phyloP scores from a whole-genome alignment of 2,113 vertebrate genomes.

The Chaetodon auriga region DNA sequence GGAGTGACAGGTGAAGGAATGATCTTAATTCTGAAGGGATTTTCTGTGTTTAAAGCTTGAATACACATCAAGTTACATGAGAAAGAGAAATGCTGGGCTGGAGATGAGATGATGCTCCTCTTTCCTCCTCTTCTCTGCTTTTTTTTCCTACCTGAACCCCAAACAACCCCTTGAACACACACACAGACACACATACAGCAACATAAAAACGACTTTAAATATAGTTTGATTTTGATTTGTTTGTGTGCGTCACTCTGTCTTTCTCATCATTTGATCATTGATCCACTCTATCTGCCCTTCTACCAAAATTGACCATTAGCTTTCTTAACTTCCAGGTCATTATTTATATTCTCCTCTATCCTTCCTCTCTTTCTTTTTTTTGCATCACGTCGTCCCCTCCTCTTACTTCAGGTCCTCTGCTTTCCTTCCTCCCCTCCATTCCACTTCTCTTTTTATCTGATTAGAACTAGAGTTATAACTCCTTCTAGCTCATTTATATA shows the following conservation, averaged over 20 bases:
- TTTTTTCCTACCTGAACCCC: constrained; percentile 2
- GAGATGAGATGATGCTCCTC: not conserved
- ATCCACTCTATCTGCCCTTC: constrained; percentile 18
- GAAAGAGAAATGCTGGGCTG: constrained; percentile 3
- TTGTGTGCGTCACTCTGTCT: not conserved
- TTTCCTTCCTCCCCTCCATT: not conserved
- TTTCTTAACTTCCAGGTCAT: constrained; percentile 27
- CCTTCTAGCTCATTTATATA: constrained; percentile 65
- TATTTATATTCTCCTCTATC: constrained; percentile 14
- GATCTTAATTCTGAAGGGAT: constrained; percentile 71
- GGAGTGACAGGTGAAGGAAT: constrained; percentile 69
- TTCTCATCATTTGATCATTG: constrained; percentile 24
- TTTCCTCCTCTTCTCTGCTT: not conserved
- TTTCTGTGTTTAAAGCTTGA: constrained; percentile 60
- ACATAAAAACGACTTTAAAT: constrained; percentile 3
- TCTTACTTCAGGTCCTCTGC: not conserved
- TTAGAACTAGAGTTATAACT: constrained; percentile 70
- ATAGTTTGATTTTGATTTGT: not conserved
- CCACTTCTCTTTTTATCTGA: constrained; percentile 63
- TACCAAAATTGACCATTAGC: constrained; percentile 38
- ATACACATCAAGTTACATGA: constrained; percentile 59
- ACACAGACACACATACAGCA: not conserved
- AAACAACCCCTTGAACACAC: constrained; percentile 1
- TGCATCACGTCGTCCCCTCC: not conserved
- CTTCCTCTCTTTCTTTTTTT: constrained; percentile 15